These are phyloP conservation scores for Meriones psammophilus DNA, from an alignment of 2,797 vertebrate species.

Conservation along the genomic window DNA sequence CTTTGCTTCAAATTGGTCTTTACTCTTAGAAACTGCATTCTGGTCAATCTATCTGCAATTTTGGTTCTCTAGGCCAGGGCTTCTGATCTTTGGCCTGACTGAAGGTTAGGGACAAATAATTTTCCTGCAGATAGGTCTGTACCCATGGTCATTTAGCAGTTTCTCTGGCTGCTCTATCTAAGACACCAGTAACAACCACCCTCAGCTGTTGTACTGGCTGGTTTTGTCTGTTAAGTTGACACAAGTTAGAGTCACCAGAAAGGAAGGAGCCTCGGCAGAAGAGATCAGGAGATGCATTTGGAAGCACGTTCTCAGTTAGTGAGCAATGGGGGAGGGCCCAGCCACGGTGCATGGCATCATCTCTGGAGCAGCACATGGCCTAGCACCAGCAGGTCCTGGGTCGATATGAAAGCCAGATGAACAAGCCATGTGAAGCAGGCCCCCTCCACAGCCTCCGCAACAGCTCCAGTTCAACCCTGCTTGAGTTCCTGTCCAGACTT, in stretches of 20 bases:
- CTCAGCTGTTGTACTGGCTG: background rate
- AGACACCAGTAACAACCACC: background rate
- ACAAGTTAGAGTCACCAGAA: background rate
- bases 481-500: background rate
- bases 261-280: background rate
- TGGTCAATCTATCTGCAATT: background rate
- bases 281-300: background rate
- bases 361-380: no score
- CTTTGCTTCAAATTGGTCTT: background rate
- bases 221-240: background rate
- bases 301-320: background rate
- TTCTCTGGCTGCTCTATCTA: background rate
- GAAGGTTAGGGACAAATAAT: background rate
- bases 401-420: background rate
- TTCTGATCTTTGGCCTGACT: background rate
- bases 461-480: background rate
- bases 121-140: background rate
- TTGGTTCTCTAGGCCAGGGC: background rate
- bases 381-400: no score
- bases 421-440: background rate
- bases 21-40: background rate
- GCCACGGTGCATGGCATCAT: background rate
- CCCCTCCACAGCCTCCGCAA: background rate
- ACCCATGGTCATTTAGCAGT: background rate
- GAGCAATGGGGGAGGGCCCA: background rate